These are phyloP conservation scores for Amblyjoppa fuscipennis DNA, from an alignment of 2,888 invertebrate genomes.

Conservation along the genomic window DNA sequence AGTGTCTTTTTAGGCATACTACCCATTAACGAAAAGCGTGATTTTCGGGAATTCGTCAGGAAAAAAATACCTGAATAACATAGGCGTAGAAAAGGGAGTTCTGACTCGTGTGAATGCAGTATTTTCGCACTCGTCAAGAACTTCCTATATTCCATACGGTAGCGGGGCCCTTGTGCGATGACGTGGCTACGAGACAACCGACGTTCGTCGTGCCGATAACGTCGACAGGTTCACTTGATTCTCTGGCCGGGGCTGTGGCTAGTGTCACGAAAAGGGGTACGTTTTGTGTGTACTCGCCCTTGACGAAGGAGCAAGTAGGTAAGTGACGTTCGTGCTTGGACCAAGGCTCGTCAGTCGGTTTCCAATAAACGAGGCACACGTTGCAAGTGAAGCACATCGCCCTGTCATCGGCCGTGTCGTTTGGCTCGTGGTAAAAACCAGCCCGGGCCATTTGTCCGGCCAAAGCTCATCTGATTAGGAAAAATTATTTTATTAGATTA, in stretches of 20 bases:
- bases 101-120: no score
- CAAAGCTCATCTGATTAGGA: slow-evolving; percentile 92
- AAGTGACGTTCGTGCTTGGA: no score
- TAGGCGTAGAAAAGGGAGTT: no score
- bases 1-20: no score
- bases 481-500: background rate
- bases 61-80: slow-evolving; percentile 65
- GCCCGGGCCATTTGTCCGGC: slow-evolving; percentile 99
- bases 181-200: slow-evolving; percentile 82
- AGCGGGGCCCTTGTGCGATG: no score
- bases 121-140: no score
- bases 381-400: slow-evolving; percentile 88
- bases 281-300: slow-evolving; percentile 98
- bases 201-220: slow-evolving; percentile 83
- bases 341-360: no score
- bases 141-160: no score
- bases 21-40: no score
- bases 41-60: no score
- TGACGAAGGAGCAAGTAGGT: slow-evolving; percentile 93
- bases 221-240: slow-evolving; percentile 80
- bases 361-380: no score
- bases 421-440: slow-evolving; percentile 98
- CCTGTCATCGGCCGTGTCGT: slow-evolving; percentile 95
- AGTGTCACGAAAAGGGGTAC: slow-evolving; percentile 92
- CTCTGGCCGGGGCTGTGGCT: slow-evolving; percentile 85